Evolutionary conservation across 2,113 vertebrate species (phyloP), one percentile per base, ranked within the genome.

Genomic region (Sclerurus mexicanus): DNA sequence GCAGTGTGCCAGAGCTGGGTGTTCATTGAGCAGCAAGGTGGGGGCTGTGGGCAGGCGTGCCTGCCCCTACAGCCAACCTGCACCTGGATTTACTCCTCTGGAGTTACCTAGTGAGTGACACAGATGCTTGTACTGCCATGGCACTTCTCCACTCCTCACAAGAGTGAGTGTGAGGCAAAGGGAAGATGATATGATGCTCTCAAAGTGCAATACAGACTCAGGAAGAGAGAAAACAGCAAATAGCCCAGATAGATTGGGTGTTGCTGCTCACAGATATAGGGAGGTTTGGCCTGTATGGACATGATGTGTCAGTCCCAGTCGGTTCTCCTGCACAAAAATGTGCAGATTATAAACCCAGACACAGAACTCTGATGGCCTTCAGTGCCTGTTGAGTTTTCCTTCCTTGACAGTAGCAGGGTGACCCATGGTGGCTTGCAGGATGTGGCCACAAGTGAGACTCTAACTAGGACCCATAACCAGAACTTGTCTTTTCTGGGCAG

Each of bases 21-120:
- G 97, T 96, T 97, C 96, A 96, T 97, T 97, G 96, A 96, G 93
- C 97, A 97, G 95, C 92, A 92, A 93, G 47, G 15, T 59, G 69
- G 87, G 95, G 93, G 78, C 76, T 93, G 47, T 37, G 87, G 89
- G 97, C 97, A 98, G 97, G 75, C 97, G 96, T 77, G 16, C 6
- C 53, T 30, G 82, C 31, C 47, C 66, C 91, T 95, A 91, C 93
- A 78, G 64, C 60, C 37, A 56, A 89, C 93, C 85, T 96, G 89
- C 89, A 75, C 81, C 8, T 96, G 95, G 97, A 98, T 98, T 97
- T 93, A 50, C 95, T 97, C 72, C 97, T 94, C 85, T 3, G 5
- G 81, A 74, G 95, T 93, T 98, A 96, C 96, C 84, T 94, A 74
- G 94, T 91, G 93, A 97, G 50, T 12, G 76, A 93, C 28, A 23